These are phyloP conservation scores for Scaptomyza caliginosa DNA, from an alignment of 2,888 invertebrate species.

Conservation along the genomic window DNA sequence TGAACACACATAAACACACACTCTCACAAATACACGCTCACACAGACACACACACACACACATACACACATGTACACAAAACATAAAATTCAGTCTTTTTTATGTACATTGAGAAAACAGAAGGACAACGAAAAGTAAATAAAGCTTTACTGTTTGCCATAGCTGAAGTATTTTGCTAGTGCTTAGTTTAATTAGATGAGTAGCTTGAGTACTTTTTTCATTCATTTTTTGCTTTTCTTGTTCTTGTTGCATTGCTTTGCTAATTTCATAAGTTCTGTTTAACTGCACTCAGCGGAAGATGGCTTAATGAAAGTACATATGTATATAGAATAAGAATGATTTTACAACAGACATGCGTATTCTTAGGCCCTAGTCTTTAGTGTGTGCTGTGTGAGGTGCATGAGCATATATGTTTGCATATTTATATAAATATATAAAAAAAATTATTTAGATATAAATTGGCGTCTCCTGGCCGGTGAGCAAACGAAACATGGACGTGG, in stretches of 20 bases:
- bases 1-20: neutral
- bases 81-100: constrained; percentile 70
- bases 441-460: constrained; percentile 93
- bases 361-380: constrained; percentile 10
- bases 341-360: constrained; percentile 11
- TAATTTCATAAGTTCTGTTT: constrained; percentile 20
- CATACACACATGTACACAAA: constrained; percentile 17
- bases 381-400: constrained; percentile 32
- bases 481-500: constrained; percentile 99
- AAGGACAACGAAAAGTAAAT: constrained; percentile 17
- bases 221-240: neutral
- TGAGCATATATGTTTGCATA: constrained; percentile 36
- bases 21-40: neutral
- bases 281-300: constrained; percentile 4
- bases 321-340: neutral
- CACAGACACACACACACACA: neutral
- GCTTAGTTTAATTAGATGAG: constrained; percentile 25
- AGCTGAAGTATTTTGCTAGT: constrained; percentile 24
- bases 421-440: constrained; percentile 16
- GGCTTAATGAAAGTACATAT: constrained; percentile 19
- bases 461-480: constrained; percentile 99
- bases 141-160: constrained; percentile 25
- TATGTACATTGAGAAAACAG: constrained; percentile 45
- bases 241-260: neutral
- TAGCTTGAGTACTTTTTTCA: constrained; percentile 13